Evolutionary conservation across 1,140 invertebrate genomes (phyloP), one percentile per base, ranked within the genome.

Genomic region (Aradophagus sp.): DNA sequence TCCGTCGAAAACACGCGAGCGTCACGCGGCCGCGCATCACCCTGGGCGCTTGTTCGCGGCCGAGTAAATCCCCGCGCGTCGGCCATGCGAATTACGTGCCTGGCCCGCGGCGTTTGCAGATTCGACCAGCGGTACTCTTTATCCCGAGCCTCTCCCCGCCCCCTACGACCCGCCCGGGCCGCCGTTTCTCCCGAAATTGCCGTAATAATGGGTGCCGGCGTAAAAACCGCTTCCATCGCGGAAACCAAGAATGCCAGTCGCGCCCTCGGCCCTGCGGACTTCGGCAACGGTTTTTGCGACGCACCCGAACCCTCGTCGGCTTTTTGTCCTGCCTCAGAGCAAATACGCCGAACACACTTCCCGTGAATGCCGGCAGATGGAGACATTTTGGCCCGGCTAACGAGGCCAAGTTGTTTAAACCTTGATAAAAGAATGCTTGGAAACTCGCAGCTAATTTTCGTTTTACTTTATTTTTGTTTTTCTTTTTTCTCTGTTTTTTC

Each of bases 171-270:
- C 20, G 4, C 8, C 20, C 8, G 20, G 29, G 2, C n/a, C 29
- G 5, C 58, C 73, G n/a, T n/a, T n/a, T n/a, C n/a, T n/a, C n/a
- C n/a, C n/a, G 70, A 80, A 80, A 80, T 80, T 79, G 78, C 76
- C 63, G 67, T 78, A 80, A 80, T 80, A 74, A 80, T 71, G 69
- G 55, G 67, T 73, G 70, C 71, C 53, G 23, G 8, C 27, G 56
- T 71, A 79, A 78, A 80, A 80, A 78, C 58, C 47, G 42, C 62
- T 71, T 72, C 66, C 72, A 79, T 76, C 77, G 75, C 74, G 77
- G 75, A 78, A 80, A 76, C 65, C 73, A 66, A 67, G 76, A 77
- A 78, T 73, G 74, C 62, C 42, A 65, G 55, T 52, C 62, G 34
- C 27, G 20, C 39, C 36, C 50, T 48, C 17, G 36, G 35, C 31